Evolutionary conservation across 2,888 invertebrate genomes (phyloP).

Genomic region (Erannis defoliaria): DNA sequence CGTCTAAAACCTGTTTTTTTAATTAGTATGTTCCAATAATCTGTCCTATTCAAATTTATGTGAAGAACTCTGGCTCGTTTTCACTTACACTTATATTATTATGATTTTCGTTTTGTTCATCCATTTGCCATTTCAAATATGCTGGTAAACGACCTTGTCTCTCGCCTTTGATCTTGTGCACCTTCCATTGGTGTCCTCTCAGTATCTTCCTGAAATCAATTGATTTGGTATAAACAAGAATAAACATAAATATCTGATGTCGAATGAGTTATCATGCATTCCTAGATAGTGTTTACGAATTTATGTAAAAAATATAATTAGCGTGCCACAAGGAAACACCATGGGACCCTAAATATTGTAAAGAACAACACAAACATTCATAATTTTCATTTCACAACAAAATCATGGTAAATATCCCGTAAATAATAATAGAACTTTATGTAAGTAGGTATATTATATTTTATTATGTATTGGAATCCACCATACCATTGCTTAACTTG

Average conservation of each 20-base stretch:
- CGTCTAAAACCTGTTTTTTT: neutral
- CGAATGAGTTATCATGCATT: neutral
- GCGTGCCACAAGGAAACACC: neutral
- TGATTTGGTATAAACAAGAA: slow-evolving; percentile 4
- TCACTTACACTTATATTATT: slow-evolving; percentile 39
- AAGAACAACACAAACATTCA: too few relatives aligned
- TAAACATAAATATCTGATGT: neutral
- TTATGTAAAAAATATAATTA: neutral
- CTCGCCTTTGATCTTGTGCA: slow-evolving; percentile 79
- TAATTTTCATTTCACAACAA: too few relatives aligned
- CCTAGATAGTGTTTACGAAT: too few relatives aligned
- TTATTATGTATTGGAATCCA: too few relatives aligned
- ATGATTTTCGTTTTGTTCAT: slow-evolving; percentile 50
- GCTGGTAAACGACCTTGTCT: slow-evolving; percentile 74
- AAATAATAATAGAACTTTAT: too few relatives aligned
- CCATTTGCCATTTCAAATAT: slow-evolving; percentile 70
- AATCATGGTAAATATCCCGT: too few relatives aligned
- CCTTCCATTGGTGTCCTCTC: slow-evolving; percentile 76
- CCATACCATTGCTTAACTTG: too few relatives aligned
- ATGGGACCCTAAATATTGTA: neutral
- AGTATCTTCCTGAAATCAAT: slow-evolving; percentile 75
- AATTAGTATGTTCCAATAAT: neutral
- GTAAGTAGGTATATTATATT: too few relatives aligned
- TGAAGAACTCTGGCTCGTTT: slow-evolving; percentile 36
- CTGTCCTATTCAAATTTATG: slow-evolving; percentile 9